Percentiles rank a stretch among this genome's conserved stretches.
Evolutionary conservation across 23 tunicate genomes (phyloP).

Genomic region (Ascidia mentula): DNA sequence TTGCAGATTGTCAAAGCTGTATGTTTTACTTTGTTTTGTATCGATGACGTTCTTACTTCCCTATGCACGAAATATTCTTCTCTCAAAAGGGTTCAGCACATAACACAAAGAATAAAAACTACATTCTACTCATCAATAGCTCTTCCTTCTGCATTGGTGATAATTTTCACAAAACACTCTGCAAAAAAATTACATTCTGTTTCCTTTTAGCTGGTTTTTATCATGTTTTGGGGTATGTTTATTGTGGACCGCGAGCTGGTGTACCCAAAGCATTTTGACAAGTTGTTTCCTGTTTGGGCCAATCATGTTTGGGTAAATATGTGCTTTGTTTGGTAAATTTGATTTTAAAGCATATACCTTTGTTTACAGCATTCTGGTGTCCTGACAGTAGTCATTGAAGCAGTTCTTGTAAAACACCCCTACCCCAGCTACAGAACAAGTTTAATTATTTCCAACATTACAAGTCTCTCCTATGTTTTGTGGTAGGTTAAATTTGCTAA

Average conservation of each 20-base stretch:
- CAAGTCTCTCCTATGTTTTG: background rate
- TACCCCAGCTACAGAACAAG: background rate
- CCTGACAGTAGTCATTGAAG: background rate
- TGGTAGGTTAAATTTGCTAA: background rate
- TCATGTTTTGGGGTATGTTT: slow-evolving; percentile 45
- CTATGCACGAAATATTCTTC: background rate
- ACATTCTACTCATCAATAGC: background rate
- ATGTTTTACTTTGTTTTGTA: background rate
- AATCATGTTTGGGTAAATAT: slow-evolving; percentile 33
- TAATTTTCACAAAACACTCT: background rate
- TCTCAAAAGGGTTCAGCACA: background rate
- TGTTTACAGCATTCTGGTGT: background rate
- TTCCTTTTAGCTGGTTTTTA: slow-evolving; percentile 27
- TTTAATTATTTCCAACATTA: background rate
- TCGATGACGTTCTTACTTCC: background rate
- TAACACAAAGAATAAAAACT: background rate
- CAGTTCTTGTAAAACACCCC: background rate
- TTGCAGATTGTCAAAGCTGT: background rate
- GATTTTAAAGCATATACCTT: background rate
- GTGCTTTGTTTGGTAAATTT: background rate
- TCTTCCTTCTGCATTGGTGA: background rate
- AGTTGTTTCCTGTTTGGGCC: slow-evolving; percentile 30
- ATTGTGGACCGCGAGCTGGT: slow-evolving; percentile 47
- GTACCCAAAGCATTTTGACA: slow-evolving; percentile 36
- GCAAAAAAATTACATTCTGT: background rate